A percentile compares a stretch with the other conserved stretches of the same genome.
Conservation (phyloP, 1,140 invertebrate genomes). For the Drosophila mayri region DNA sequence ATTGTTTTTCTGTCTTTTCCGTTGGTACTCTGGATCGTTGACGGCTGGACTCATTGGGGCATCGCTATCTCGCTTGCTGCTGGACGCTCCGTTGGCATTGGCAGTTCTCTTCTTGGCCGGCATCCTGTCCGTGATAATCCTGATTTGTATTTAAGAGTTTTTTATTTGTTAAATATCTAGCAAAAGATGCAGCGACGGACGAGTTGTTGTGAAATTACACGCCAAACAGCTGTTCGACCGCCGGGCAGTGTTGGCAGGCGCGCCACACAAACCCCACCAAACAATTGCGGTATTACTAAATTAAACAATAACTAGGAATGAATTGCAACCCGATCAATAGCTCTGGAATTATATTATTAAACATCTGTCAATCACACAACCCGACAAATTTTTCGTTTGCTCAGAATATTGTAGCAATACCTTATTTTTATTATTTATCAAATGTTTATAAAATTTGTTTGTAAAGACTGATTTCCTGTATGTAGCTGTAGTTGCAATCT, state of each 20-base stretch:
- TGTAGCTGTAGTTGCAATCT: conserved; percentile 60
- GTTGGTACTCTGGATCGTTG: conserved; percentile 70
- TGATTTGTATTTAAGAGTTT: conserved; percentile 73
- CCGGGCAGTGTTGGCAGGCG: conserved; percentile 55
- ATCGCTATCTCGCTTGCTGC: conserved; percentile 34
- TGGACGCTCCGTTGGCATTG: conserved; percentile 37
- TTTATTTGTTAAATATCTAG: neutral
- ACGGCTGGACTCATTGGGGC: conserved; percentile 45
- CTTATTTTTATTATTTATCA: conserved; percentile 49
- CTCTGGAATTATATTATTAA: conserved; percentile 36
- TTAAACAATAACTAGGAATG: conserved; percentile 16
- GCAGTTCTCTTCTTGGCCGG: conserved; percentile 75
- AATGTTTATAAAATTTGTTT: conserved; percentile 75
- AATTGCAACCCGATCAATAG: conserved; percentile 40
- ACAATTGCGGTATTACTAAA: conserved; percentile 64
- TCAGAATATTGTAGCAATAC: conserved; percentile 63
- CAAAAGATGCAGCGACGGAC: conserved; percentile 34
- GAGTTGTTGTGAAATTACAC: conserved; percentile 72
- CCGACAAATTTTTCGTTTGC: conserved; percentile 55
- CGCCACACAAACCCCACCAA: conserved; percentile 8
- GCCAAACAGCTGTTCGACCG: conserved; percentile 58
- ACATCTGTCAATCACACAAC: conserved; percentile 25
- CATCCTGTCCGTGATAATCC: conserved; percentile 78
- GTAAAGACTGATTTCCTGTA: conserved; percentile 80
- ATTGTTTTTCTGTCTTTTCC: conserved; percentile 82